These are phyloP conservation scores for Osmerus mordax DNA, from an alignment of 2,113 vertebrate genomes.

Conservation along the genomic window DNA sequence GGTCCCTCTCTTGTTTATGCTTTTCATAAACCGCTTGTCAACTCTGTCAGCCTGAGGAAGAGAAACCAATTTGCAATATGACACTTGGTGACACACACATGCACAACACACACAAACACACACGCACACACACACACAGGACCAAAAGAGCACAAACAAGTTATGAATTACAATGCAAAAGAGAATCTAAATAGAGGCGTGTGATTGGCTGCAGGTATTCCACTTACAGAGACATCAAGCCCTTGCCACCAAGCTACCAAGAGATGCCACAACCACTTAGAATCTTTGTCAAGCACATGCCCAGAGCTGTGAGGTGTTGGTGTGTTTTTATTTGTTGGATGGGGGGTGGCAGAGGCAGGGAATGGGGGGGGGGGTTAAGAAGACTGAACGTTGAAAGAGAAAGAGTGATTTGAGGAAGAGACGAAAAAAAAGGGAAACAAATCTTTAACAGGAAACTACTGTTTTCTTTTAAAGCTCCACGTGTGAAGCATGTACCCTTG, in stretches of 20 bases:
- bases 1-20: not conserved
- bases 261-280: constrained; percentile 58
- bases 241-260: constrained; percentile 52
- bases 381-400: constrained; percentile 3
- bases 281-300: constrained; percentile 51
- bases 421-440: not conserved
- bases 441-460: not conserved
- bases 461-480: no score
- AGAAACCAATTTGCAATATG: not conserved
- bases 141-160: constrained; percentile 39
- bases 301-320: not conserved
- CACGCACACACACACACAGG: constrained; percentile 12
- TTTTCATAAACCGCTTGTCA: not conserved
- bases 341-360: not conserved
- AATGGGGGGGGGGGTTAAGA: constrained; percentile 12
- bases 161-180: constrained; percentile 61
- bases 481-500: no score
- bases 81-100: not conserved
- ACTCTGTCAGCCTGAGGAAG: not conserved
- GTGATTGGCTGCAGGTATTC: constrained; percentile 52
- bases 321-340: constrained; percentile 4
- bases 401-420: not conserved
- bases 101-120: not conserved
- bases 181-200: constrained; percentile 41
- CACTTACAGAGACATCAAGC: constrained; percentile 61